Base-by-base conservation (phyloP, 2,797 vertebrate genomes). In the Caiman crocodilus region DNA sequence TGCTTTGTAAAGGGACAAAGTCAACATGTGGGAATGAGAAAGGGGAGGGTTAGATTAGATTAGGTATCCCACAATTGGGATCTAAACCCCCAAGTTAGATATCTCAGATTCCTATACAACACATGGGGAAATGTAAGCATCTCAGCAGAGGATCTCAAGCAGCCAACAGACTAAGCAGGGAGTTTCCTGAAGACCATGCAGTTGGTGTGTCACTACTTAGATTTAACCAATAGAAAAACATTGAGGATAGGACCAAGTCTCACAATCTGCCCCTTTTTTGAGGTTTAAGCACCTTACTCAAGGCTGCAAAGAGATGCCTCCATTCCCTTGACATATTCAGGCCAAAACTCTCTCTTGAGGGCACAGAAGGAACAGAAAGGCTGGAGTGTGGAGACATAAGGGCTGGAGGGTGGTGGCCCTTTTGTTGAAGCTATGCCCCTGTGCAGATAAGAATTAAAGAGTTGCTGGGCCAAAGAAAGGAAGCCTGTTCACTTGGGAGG, bases 211-310 rank as follows among this genome's bases (percentile, higher is more conserved):
- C 8, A 28, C 73, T 55, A 50, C 75, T 82, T 63, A 90, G 13
- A 8, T 50, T 26, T 32, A 50, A 8, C 30, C 79, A 63, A 82
- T 86, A 60, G 35, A 30, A 76, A 80, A 74, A 28, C 4, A 8
- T 65, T 61, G 50, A 65, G 55, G 50, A 56, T 25, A 42, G 16
- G 71, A 59, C 57, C 94, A 92, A 76, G 56, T 92, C 94, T 88
- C 75, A 79, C 71, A 82, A 15, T 32, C 30, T 83, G 23, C 0
- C 2, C 42, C 91, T 21, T 80, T 82, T 59, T 77, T 91, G 83
- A 85, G 87, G 61, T 67, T 61, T 84, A 89, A 55, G 16, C 59
- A 50, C 42, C 42, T 50, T 50, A 50, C 42, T 50, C 42, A 50
- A 50, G 10, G 42, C 42, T 50, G 42, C 42, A 10, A 50, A 50